Evolutionary conservation across 2,113 vertebrate species (phyloP), one percentile per base, ranked within the genome.

Genomic region (Podocnemis expansa): DNA sequence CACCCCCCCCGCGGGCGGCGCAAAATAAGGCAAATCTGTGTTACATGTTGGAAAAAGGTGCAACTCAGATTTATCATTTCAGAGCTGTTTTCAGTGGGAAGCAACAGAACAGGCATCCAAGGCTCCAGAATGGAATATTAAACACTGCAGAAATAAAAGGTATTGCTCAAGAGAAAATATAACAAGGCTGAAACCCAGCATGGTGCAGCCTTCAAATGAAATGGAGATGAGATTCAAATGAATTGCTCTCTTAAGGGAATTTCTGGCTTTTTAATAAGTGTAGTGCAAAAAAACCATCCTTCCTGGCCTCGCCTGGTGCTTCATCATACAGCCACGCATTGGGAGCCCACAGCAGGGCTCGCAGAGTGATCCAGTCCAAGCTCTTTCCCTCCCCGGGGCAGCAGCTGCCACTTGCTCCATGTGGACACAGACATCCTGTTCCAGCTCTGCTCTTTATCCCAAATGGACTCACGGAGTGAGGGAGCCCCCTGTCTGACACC

Each of bases 211-310:
- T 98, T 98, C 98, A 98, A 98, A 97, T 96, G 97, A 98, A 98
- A 98, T 96, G 97, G 98, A 98, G 98, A 98, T 97, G 97, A 98
- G 98, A 98, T 97, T 98, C 89, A 94, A 97, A 98, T 96, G 93
- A 95, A 97, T 95, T 27, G 95, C 98, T 98, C 94, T 96, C 96
- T 90, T 10, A 90, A 22, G 94, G 89, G 94, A 90, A 89, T 56
- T 80, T 75, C 73, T 54, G 91, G 54, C 45, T 83, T 83, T 80
- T 81, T 56, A 27, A 56, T 13, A 78, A 70, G 10, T 31, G 1
- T 14, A 10, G 58, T 1, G 45, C 3, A 49, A n/a, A 49, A 47
- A 17, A 38, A 34, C 47, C 47, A 5, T 29, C 80, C 25, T 4
- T 31, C 38, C 13, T 19, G 38, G 80, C 38, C 58, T 22, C 54